Evolutionary conservation across 2,888 invertebrate species (phyloP).

Genomic region (Drosophila nigritarsus): DNA sequence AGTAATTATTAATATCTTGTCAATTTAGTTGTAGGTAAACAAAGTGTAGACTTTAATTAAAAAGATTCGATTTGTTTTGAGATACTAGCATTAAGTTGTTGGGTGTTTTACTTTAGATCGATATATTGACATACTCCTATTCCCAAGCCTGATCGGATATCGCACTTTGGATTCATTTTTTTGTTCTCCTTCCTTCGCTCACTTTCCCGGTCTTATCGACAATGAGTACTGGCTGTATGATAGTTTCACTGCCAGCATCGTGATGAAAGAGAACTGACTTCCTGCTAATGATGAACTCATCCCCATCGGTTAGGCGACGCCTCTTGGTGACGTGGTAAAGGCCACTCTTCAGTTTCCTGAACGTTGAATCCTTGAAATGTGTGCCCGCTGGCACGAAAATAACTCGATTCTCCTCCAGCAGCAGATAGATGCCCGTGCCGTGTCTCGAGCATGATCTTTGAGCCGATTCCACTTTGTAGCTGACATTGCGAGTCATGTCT

Average conservation of each 20-base stretch:
- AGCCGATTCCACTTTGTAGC: conserved; percentile 1
- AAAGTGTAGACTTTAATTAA: neutral
- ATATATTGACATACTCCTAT: neutral
- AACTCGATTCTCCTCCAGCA: neutral
- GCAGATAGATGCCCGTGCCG: neutral
- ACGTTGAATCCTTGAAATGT: neutral
- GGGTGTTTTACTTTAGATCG: neutral
- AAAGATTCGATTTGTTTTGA: too few species aligned
- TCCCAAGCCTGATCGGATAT: neutral
- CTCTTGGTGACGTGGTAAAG: neutral
- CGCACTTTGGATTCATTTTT: neutral
- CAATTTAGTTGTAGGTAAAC: neutral
- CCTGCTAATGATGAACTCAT: neutral
- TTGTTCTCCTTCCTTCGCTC: neutral
- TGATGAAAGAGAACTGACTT: neutral
- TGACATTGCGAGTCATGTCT: neutral
- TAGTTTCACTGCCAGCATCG: neutral
- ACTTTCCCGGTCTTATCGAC: neutral
- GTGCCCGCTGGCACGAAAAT: neutral
- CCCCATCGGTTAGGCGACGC: neutral
- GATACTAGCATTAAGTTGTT: neutral
- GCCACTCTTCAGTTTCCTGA: neutral
- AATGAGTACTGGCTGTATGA: neutral
- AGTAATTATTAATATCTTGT: neutral
- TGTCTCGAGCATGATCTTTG: neutral